Conservation (phyloP, 2,797 vertebrate species). For the Chloroceryle amazona region DNA sequence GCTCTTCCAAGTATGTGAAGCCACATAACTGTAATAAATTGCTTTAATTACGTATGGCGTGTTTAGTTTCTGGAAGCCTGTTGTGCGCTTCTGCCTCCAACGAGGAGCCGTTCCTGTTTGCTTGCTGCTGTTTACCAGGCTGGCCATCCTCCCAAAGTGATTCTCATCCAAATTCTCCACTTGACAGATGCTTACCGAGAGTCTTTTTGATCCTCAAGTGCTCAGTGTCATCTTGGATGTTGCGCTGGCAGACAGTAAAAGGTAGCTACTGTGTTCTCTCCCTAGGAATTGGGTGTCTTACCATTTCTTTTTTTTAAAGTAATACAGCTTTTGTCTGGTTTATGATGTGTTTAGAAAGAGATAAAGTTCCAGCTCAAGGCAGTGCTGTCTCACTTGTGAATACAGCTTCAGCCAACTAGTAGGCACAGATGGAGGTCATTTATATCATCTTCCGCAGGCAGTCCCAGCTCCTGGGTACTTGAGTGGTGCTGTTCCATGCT, state of each 20-base stretch:
- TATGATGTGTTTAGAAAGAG: not conserved
- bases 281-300: not conserved
- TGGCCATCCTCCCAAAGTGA: not conserved
- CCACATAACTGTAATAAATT: slow-evolving; percentile 29
- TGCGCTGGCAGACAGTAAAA: not conserved
- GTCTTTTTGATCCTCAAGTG: not conserved
- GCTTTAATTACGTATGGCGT: not conserved
- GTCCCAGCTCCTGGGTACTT: not conserved
- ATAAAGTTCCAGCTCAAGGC: not conserved
- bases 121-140: not conserved
- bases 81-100: not conserved
- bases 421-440: not conserved
- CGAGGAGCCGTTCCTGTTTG: slow-evolving; percentile 35
- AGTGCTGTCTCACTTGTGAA: not conserved
- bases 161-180: not conserved
- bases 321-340: not conserved
- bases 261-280: not conserved
- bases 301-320: not conserved
- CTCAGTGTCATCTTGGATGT: not conserved
- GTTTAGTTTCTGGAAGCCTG: slow-evolving; percentile 1
- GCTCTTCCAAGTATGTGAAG: not conserved
- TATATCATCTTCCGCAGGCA: not conserved
- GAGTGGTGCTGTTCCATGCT: not conserved
- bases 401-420: not conserved
- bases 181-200: not conserved